Conservation (phyloP, 2,113 vertebrate species). For the Clarias macrocephalus region DNA sequence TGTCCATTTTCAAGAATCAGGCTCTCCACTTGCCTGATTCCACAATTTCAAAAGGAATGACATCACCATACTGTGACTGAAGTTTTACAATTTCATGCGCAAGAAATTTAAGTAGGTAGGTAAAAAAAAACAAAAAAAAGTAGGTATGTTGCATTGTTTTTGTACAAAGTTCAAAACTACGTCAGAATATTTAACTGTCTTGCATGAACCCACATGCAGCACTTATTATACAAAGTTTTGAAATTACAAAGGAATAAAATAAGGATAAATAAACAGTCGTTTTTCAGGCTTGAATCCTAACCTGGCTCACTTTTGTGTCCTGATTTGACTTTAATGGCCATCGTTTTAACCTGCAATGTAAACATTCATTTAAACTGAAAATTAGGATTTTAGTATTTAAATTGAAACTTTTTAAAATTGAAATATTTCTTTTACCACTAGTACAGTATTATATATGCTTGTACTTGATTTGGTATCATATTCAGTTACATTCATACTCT, state of each 20-base stretch:
- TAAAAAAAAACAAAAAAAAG: background rate
- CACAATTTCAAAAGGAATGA: too few relatives aligned
- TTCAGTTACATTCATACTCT: background rate
- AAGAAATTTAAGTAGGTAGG: too few relatives aligned
- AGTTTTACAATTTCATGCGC: too few relatives aligned
- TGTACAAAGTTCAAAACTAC: background rate
- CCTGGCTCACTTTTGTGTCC: background rate
- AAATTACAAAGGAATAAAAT: conserved; percentile 45
- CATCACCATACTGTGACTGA: too few relatives aligned
- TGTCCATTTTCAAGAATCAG: too few relatives aligned
- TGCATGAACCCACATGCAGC: background rate
- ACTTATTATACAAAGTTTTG: background rate
- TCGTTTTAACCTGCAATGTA: too few relatives aligned
- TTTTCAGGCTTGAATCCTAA: conserved; percentile 30
- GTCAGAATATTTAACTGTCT: background rate
- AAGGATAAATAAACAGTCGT: conserved; percentile 44
- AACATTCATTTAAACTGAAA: too few relatives aligned
- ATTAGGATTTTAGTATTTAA: background rate
- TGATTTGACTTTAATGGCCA: too few relatives aligned
- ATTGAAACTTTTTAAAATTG: background rate
- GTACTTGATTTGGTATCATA: background rate
- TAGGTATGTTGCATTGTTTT: background rate
- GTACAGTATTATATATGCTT: background rate
- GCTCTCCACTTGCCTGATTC: too few relatives aligned
- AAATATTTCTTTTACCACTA: too few relatives aligned